Conservation (phyloP, 2,888 invertebrate species). For the Vanessa cardui region DNA sequence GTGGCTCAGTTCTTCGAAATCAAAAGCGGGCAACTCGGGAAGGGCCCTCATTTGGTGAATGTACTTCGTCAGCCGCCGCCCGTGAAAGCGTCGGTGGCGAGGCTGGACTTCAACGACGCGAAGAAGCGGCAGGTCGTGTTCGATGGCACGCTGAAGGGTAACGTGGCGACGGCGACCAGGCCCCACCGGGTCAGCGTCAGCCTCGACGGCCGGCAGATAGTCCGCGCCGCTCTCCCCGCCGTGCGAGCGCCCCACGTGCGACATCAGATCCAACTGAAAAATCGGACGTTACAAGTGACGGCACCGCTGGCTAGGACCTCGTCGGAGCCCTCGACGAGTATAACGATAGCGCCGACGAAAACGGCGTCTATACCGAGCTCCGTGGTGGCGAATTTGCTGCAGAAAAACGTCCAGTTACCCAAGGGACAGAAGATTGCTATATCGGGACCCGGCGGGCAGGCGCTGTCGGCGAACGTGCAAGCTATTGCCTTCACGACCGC, state of each 20-base stretch:
- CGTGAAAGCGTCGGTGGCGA: conserved; percentile 55
- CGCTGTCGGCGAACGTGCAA: conserved; percentile 62
- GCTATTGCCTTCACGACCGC: conserved; percentile 66
- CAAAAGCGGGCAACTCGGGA: conserved; percentile 67
- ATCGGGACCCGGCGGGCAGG: conserved; percentile 54
- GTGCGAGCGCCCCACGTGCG: conserved; percentile 52
- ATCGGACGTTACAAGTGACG: conserved; percentile 54
- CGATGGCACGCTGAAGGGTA: conserved; percentile 52
- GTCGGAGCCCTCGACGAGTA: conserved; percentile 50
- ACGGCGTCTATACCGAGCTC: conserved; percentile 58
- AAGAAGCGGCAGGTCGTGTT: conserved; percentile 57
- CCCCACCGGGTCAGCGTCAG: conserved; percentile 57
- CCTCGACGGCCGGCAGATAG: conserved; percentile 63
- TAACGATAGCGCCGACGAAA: conserved; percentile 53
- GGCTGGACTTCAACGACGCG: conserved; percentile 57
- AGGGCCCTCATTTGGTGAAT: conserved; percentile 72
- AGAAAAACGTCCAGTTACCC: conserved; percentile 61
- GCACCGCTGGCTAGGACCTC: conserved; percentile 43
- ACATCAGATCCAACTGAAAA: conserved; percentile 66
- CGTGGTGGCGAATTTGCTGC: conserved; percentile 61
- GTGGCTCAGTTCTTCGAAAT: conserved; percentile 74
- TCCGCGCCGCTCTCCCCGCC: conserved; percentile 53
- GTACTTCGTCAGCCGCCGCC: conserved; percentile 68
- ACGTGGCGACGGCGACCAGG: conserved; percentile 45
- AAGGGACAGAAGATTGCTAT: conserved; percentile 65